Base-by-base conservation (phyloP, 2,888 invertebrate genomes). In the Eupithecia subumbrata region DNA sequence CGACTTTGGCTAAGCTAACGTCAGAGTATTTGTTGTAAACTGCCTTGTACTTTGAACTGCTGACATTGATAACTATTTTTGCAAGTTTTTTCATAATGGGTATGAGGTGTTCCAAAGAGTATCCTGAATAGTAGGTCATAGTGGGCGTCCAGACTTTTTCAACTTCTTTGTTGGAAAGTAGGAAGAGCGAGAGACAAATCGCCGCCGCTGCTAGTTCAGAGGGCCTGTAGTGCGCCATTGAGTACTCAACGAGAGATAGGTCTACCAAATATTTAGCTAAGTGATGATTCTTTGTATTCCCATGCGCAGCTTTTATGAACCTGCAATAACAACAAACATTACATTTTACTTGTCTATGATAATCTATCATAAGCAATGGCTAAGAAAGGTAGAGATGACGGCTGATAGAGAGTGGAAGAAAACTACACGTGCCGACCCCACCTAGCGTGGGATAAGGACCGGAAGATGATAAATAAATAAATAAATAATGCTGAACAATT, bases 191-290 rank as follows among this genome's bases (percentile, higher is more conserved):
- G 14, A 98, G 95, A 88, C 97, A 98, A 74, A 98, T 95, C 11
- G 98, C 96, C 7, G 97, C 97, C 12, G 97, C 98, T 64, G 98
- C 97, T 75, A 98, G 95, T 83, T 97, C 95, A 0, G 99, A 99
- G 0, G 99, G 98, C 77, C 96, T 95, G 84, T 97, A 96, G 84
- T 97, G 96, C 30, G 97, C 96, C 95, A 98, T 95, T 18, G 96
- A 95, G 87, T 98, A 98, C 77, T 98, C 97, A 11, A 98, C 91
- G 67, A 98, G 93, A 73, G 97, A 95, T 78, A 98, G 94, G 89
- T 99, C 99, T 85, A 98, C 96, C 76, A 99, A 96, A 89, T 98
- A 99, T 92, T 99, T 99, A 18, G 98, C 98, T 90, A 98, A 94
- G 73, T 97, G 96, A 87, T 98, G 98, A 83, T 96, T 96, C 84